Evolutionary conservation across 2,113 vertebrate species (phyloP), one percentile per base, ranked within the genome.

Genomic region (Motacilla alba): DNA sequence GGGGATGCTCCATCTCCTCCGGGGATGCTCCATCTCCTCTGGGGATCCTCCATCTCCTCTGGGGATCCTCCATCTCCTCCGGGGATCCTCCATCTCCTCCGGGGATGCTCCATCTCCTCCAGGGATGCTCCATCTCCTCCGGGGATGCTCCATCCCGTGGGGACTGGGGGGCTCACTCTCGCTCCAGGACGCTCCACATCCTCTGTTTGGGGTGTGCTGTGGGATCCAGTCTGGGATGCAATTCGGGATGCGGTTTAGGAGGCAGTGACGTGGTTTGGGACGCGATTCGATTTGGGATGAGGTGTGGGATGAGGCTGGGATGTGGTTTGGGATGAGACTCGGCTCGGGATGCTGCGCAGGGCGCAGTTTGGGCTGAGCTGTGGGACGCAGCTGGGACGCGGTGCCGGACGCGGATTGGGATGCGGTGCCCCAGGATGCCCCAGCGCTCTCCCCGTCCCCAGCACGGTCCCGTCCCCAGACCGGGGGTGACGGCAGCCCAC

Each of bases 361-460:
- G 56, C 56, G 33, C 33, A 23, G 5, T 31, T 11, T 9, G n/a
- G 43, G 83, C 30, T 30, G 68, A 2, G 18, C 3, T 10, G 9
- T 1, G 63, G 23, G 30, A 43, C 8, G 13, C 8, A n/a, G n/a
- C n/a, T n/a, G n/a, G n/a, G n/a, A n/a, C n/a, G n/a, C n/a, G 4
- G 6, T 8, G 27, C 7, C 3, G 28, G 58, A 20, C 7, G 33
- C 2, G 46, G 19, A 2, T 1, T 0, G 2, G 64, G 49, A 35
- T 21, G 26, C 21, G 15, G 3, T 1, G 41, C 13, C 11, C 0
- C 8, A 23, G 44, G n/a, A 22, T 5, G 33, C 49, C 30, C 78
- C 27, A 1, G 6, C 6, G 3, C 50, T 0, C 52, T 46, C 50
- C 69, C 59, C 4, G 17, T 53, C 39, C 68, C 81, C n/a, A 12